Percentiles rank a stretch among this genome's conserved stretches.
phyloP scores from a whole-genome alignment of 2,797 vertebrate species.

The Rhincodon typus region DNA sequence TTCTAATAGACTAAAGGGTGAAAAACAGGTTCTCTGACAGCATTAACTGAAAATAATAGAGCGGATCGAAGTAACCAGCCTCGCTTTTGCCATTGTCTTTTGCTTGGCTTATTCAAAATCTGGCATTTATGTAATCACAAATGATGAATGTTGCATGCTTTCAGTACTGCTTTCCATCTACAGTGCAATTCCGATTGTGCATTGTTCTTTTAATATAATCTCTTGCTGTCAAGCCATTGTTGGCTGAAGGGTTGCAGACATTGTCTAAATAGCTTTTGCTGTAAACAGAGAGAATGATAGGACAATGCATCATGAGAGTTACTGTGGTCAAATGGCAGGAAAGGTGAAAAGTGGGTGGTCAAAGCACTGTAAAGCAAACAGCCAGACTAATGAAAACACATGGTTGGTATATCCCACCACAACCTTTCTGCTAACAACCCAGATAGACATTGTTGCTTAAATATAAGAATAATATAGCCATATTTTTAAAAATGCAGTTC shows the following conservation, averaged over 20 bases:
- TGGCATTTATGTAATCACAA: slow-evolving; percentile 77
- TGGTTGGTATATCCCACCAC: not conserved
- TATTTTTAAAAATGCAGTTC: not conserved
- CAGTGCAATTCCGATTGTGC: slow-evolving; percentile 70
- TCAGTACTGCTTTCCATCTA: slow-evolving; percentile 75
- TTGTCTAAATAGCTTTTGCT: slow-evolving; percentile 64
- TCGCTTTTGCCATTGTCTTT: slow-evolving; percentile 80
- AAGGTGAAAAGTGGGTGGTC: slow-evolving; percentile 43
- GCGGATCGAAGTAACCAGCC: slow-evolving; percentile 70
- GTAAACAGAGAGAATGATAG: slow-evolving; percentile 55
- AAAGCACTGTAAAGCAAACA: slow-evolving; percentile 38
- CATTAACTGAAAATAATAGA: slow-evolving; percentile 81
- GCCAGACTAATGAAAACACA: not conserved
- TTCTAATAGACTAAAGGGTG: slow-evolving; percentile 82
- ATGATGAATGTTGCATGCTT: slow-evolving; percentile 75
- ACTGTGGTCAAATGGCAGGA: slow-evolving; percentile 45
- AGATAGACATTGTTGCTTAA: not conserved
- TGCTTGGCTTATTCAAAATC: slow-evolving; percentile 79
- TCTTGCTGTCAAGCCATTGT: slow-evolving; percentile 67
- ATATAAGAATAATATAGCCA: not conserved
- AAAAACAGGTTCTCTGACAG: slow-evolving; percentile 71
- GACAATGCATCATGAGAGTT: slow-evolving; percentile 53
- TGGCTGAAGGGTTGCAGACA: slow-evolving; percentile 65
- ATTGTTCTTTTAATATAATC: slow-evolving; percentile 71
- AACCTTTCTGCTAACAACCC: not conserved